Evolutionary conservation across 2,797 vertebrate species (phyloP), one percentile per base, ranked within the genome.

Genomic region (Echeneis naucrates): DNA sequence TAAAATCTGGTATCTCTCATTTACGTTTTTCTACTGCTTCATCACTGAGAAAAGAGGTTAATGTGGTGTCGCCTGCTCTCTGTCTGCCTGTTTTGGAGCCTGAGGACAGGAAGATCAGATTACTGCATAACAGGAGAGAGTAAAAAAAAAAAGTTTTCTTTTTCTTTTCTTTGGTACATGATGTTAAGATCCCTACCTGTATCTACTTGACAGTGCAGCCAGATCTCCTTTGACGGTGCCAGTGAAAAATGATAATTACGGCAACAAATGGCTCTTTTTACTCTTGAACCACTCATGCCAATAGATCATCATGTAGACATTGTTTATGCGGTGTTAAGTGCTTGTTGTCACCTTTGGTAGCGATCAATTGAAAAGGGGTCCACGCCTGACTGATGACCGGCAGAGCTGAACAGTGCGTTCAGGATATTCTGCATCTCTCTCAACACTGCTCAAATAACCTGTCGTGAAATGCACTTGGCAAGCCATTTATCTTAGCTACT

Each of bases 1-100:
- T 93, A 86, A 90, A 92, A 93, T 91, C 85, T 82, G 76, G 77
- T 81, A 69, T 81, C 88, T 89, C 90, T 93, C 88, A 88, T 93
- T 93, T 93, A 84, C 24, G 48, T 80, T 84, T 84, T 81, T 88
- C 86, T 90, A 86, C 85, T 71, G 81, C 89, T 89, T 80, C 52
- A 65, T 75, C 72, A 58, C 68, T 65, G 82, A 84, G 72, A 53
- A 64, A 82, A 82, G 87, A 90, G 88, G 92, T 93, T 90, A 90
- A 88, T 86, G 88, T 63, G 68, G 82, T 85, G 87, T 93, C 91
- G 89, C 87, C 83, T 90, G 83, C 86, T 83, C 78, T 82, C 83
- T 88, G 80, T 66, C 61, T 84, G 85, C 72, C 83, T 91, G 85
- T 87, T 89, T 90, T 88, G 75, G 81, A 83, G 92, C 93, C 91